phyloP scores from a whole-genome alignment of 2,888 invertebrate species.

The Agriopis leucophaearia region DNA sequence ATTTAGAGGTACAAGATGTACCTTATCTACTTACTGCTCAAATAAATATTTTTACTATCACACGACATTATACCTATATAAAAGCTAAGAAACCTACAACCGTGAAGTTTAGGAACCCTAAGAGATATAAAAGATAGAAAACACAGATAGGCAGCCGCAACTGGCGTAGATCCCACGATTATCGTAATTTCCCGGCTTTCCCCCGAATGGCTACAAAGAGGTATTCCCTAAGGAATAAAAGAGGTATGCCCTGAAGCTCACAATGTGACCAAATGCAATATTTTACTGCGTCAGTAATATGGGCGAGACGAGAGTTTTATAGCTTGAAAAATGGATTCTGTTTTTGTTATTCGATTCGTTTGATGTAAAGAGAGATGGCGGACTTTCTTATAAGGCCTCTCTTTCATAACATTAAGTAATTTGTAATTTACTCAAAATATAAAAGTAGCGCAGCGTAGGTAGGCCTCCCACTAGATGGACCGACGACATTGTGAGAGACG shows the following conservation, averaged over 20 bases:
- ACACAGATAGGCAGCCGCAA: conserved; percentile 23
- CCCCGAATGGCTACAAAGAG: conserved; percentile 29
- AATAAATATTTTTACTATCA: background rate
- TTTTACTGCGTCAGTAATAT: conserved; percentile 43
- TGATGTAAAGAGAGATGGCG: conserved; percentile 1
- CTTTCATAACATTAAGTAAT: background rate
- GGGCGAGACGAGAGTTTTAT: conserved; percentile 41
- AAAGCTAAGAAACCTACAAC: conserved; percentile 6
- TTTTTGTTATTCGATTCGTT: conserved; percentile 39
- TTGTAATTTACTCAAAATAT: no score
- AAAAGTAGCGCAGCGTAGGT: no score
- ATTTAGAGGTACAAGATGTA: no score
- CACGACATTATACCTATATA: conserved; percentile 4
- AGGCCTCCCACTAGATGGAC: no score
- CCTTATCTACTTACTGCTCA: background rate
- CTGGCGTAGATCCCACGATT: conserved; percentile 30
- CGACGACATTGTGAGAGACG: no score
- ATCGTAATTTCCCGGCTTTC: conserved; percentile 32
- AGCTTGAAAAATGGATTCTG: conserved; percentile 46
- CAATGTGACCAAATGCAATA: conserved; percentile 48
- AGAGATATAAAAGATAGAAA: conserved; percentile 26
- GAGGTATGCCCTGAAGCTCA: conserved; percentile 21
- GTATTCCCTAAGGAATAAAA: conserved; percentile 23
- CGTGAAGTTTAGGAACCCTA: conserved; percentile 12
- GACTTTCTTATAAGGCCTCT: background rate